phyloP scores from a whole-genome alignment of 2,888 invertebrate species.

The Cyaniris semiargus region DNA sequence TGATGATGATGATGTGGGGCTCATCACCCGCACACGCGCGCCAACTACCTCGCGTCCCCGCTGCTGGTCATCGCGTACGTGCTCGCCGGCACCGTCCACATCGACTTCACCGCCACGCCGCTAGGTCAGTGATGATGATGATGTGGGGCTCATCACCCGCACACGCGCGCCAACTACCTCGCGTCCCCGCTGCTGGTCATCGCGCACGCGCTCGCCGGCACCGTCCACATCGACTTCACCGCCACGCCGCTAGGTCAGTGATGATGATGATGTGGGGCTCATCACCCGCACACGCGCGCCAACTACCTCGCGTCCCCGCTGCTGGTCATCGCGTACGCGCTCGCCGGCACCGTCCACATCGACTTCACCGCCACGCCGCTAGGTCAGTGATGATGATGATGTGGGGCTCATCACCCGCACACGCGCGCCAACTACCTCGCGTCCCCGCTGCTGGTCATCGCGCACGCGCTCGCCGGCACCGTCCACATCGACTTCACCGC shows the following conservation, averaged over 20 bases:
- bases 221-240: slow-evolving; percentile 96
- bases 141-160: slow-evolving; percentile 88
- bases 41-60: slow-evolving; percentile 99
- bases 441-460: slow-evolving; percentile 91
- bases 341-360: slow-evolving; percentile 96
- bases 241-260: slow-evolving; percentile 88
- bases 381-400: slow-evolving; percentile 69
- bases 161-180: slow-evolving; percentile 97
- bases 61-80: slow-evolving; percentile 98
- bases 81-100: slow-evolving; percentile 95
- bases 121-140: slow-evolving; percentile 76
- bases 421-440: slow-evolving; percentile 98
- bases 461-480: slow-evolving; percentile 94
- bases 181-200: slow-evolving; percentile 98
- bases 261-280: slow-evolving; percentile 68
- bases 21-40: slow-evolving; percentile 96
- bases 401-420: slow-evolving; percentile 89
- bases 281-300: slow-evolving; percentile 95
- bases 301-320: slow-evolving; percentile 99
- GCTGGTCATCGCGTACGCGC: slow-evolving; percentile 97
- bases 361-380: slow-evolving; percentile 95
- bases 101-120: slow-evolving; percentile 96
- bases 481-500: slow-evolving; percentile 96
- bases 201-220: slow-evolving; percentile 98
- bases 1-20: slow-evolving; percentile 52